Base-by-base conservation (phyloP, 2,888 invertebrate genomes). In the Drosophila quinaria region DNA sequence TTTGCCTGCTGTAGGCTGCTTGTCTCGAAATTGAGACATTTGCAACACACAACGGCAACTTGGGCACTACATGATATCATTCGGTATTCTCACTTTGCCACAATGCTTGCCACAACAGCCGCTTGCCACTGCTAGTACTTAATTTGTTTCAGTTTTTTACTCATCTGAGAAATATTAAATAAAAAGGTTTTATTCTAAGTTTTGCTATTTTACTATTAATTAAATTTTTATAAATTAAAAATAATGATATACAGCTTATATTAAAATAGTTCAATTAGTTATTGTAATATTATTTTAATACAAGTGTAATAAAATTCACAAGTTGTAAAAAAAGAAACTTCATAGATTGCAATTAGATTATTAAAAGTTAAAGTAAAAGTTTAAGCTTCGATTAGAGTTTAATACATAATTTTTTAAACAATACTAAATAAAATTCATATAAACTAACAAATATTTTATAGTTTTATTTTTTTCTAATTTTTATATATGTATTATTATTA, bases 11-110 rank as follows among this genome's bases (percentile, higher is more conserved):
- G 50, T 75, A 65, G 76, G 76, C 80, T 63, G 70, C 47, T 55
- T 63, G 69, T 80, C 47, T 69, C 72, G 87, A 80, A 88, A 87
- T 87, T 90, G 89, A 87, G 86, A 78, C 83, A 88, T 90, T 85
- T 83, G 65, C 82, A 84, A 71, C 66, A 58, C 56, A 56, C 42
- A 37, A 31, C 55, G 9, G 10, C 29, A 35, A 15, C 49, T 47
- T 35, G 13, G 19, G 42, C 5, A 46, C 39, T 19, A 15, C 39
- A 10, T 13, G 41, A 19, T 33, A 44, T 37, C 44, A 41, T 33
- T 25, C 15, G 51, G 41, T 64, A 46, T 62, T 54, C 39, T 33
- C 52, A 15, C 17, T 44, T 15, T 63, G 51, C 65, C 54, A 55
- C 55, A 65, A 33, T 47, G 33, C 51, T 66, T 54, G 59, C 59